phyloP scores from a whole-genome alignment of 2,888 invertebrate species.

The Spisula solida region DNA sequence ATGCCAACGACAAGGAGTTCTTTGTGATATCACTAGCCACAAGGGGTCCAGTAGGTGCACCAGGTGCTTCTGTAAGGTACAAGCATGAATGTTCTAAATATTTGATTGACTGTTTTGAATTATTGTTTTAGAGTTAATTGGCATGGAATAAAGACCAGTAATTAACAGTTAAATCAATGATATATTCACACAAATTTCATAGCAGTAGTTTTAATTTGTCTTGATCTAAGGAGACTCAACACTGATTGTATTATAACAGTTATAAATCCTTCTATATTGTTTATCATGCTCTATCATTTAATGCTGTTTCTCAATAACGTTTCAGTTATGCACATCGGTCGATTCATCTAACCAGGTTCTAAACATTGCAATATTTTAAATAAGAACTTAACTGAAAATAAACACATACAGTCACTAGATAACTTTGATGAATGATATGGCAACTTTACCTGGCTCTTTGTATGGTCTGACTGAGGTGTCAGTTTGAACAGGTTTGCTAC shows the following conservation, averaged over 20 bases:
- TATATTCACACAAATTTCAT: background rate
- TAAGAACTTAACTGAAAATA: too few relatives aligned
- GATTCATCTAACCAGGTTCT: too few relatives aligned
- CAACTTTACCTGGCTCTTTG: conserved; percentile 80
- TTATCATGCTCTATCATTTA: too few relatives aligned
- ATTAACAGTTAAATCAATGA: background rate
- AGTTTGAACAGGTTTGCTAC: conserved; percentile 88
- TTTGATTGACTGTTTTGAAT: background rate
- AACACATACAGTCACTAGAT: too few relatives aligned
- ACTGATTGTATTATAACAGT: background rate
- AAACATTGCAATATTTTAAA: too few relatives aligned
- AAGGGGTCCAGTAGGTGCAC: conserved; percentile 82
- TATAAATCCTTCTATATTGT: too few relatives aligned
- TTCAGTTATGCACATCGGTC: too few relatives aligned
- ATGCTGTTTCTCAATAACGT: too few relatives aligned
- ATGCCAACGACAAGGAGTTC: conserved; percentile 84
- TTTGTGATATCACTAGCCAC: conserved; percentile 75
- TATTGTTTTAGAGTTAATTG: too few relatives aligned
- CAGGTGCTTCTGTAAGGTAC: conserved; percentile 80
- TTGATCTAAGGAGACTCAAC: background rate
- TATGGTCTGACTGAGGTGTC: conserved; percentile 88
- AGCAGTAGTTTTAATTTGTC: background rate
- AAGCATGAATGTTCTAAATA: background rate
- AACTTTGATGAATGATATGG: too few relatives aligned
- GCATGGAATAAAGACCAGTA: too few relatives aligned